These are phyloP conservation scores for Agriotes lineatus DNA, from an alignment of 2,888 invertebrate genomes.

Conservation along the genomic window DNA sequence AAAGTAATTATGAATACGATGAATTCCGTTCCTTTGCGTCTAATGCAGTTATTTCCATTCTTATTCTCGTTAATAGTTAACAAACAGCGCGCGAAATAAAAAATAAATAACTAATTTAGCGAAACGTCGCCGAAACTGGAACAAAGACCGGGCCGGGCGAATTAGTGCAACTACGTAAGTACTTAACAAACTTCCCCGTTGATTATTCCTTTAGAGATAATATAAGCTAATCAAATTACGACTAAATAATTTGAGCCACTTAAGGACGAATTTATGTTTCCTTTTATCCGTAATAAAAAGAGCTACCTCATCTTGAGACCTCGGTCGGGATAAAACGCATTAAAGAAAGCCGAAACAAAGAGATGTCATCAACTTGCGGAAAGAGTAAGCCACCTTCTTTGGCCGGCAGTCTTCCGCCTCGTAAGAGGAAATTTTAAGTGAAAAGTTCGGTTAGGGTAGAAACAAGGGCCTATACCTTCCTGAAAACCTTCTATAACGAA, in stretches of 20 bases:
- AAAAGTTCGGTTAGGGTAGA: constrained; percentile 59
- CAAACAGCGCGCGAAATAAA: constrained; percentile 41
- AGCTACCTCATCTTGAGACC: constrained; percentile 53
- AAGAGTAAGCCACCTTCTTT: constrained; percentile 55
- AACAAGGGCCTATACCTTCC: constrained; percentile 32
- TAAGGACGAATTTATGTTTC: constrained; percentile 59
- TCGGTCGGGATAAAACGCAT: constrained; percentile 56
- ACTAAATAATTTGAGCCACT: constrained; percentile 58
- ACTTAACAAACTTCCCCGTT: constrained; percentile 46
- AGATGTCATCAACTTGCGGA: constrained; percentile 59
- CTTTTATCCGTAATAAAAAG: constrained; percentile 57
- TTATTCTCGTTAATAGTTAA: constrained; percentile 53
- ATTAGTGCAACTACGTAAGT: constrained; percentile 39
- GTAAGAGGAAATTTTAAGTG: constrained; percentile 62
- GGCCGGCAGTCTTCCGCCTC: constrained; percentile 51
- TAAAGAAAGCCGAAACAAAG: constrained; percentile 62
- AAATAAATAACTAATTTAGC: constrained; percentile 41
- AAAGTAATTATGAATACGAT: constrained; percentile 65
- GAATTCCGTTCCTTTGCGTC: constrained; percentile 61
- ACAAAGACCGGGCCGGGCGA: constrained; percentile 43
- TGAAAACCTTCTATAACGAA: background rate
- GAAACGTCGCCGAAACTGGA: constrained; percentile 35
- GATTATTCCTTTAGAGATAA: constrained; percentile 50
- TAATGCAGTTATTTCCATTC: constrained; percentile 58
- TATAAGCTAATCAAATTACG: constrained; percentile 56